phyloP scores from a whole-genome alignment of 2,113 vertebrate species.

The Aplodontia rufa region DNA sequence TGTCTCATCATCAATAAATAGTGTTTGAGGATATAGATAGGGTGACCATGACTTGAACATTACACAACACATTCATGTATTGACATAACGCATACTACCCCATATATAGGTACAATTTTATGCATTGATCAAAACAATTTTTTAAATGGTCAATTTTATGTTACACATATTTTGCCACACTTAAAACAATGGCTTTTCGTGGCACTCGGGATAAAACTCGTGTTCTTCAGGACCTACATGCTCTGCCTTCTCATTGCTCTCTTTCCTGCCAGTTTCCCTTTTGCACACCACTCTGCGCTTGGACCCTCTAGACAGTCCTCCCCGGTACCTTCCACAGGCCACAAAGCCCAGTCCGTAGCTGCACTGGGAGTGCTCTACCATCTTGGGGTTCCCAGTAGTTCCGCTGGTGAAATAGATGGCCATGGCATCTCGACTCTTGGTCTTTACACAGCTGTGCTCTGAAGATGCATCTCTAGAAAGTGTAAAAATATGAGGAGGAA shows the following conservation, averaged over 20 bases:
- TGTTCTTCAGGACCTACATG: neutral
- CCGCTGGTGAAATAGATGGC: slow-evolving; percentile 90
- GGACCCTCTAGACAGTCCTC: neutral
- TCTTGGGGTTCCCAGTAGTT: slow-evolving; percentile 89
- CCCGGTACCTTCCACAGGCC: slow-evolving; percentile 83
- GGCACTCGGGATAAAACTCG: neutral
- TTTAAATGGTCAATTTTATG: neutral
- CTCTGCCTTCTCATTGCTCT: neutral
- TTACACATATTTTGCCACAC: neutral
- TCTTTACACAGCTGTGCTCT: slow-evolving; percentile 84
- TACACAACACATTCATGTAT: neutral
- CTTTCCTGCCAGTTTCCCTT: neutral
- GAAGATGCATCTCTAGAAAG: slow-evolving; percentile 83
- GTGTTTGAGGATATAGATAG: neutral
- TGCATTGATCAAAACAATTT: neutral
- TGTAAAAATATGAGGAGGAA: neutral
- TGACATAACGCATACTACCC: neutral
- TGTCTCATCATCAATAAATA: neutral
- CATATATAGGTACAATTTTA: neutral
- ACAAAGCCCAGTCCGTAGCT: slow-evolving; percentile 87
- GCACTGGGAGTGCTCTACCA: slow-evolving; percentile 88
- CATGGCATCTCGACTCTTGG: slow-evolving; percentile 84
- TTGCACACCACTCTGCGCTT: neutral
- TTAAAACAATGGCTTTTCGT: neutral
- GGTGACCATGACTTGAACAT: neutral